phyloP scores from a whole-genome alignment of 2,797 vertebrate genomes.

The Acrossocheilus fasciatus region DNA sequence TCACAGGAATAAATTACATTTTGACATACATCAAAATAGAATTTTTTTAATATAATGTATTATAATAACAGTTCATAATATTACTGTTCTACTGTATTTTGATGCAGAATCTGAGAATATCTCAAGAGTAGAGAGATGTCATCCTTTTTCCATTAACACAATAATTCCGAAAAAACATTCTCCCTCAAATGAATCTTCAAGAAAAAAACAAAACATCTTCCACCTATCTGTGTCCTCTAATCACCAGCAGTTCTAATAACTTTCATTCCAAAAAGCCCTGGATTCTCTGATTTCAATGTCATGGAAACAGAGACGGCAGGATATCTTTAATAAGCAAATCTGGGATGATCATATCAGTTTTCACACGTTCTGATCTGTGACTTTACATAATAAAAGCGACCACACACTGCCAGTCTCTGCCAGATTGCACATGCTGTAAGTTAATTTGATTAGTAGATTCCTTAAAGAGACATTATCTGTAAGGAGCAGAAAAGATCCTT shows the following conservation, averaged over 20 bases:
- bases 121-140: not conserved
- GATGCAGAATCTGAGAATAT: not conserved
- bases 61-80: not conserved
- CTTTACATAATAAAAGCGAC: conserved; percentile 40
- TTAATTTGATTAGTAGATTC: conserved; percentile 27
- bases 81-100: not conserved
- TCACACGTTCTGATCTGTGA: conserved; percentile 32
- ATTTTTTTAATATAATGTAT: not conserved
- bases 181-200: not conserved
- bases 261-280: conserved; percentile 13
- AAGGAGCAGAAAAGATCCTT: conserved; percentile 19
- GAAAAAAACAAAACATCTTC: not conserved
- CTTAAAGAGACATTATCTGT: conserved; percentile 37
- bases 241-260: conserved; percentile 19
- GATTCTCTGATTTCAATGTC: conserved; percentile 44
- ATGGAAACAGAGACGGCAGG: conserved; percentile 35
- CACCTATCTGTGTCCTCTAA: not conserved
- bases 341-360: conserved; percentile 39
- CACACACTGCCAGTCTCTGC: conserved; percentile 22
- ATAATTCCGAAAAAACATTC: not conserved
- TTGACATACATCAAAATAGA: not conserved
- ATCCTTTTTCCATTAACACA: not conserved
- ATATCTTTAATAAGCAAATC: conserved; percentile 42
- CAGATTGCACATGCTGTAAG: conserved; percentile 26
- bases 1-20: not conserved